Conservation (phyloP, 2,888 invertebrate genomes). For the Dryobota labecula region DNA sequence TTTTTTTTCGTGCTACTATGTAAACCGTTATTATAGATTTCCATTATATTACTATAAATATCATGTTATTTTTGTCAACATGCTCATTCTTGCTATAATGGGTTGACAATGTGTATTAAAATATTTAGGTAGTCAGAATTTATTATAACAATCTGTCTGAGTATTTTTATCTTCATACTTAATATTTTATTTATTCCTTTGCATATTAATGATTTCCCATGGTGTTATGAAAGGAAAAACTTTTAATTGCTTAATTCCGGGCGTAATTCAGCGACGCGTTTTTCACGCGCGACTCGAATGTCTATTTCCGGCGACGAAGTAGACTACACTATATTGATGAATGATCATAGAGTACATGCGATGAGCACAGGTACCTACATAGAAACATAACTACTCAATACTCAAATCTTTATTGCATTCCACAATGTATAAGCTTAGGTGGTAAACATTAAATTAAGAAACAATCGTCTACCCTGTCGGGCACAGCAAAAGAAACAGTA, state of each 20-base stretch:
- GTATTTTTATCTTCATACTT: not conserved
- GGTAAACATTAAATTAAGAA: too few relatives aligned
- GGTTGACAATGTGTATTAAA: not conserved
- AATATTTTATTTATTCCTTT: constrained; percentile 6
- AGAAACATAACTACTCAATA: too few relatives aligned
- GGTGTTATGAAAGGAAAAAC: constrained; percentile 20
- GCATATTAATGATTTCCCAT: not conserved
- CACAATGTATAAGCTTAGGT: too few relatives aligned
- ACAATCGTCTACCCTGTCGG: too few relatives aligned
- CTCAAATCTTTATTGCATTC: too few relatives aligned
- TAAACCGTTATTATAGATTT: constrained; percentile 30
- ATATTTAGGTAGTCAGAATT: constrained; percentile 6
- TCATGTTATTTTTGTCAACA: constrained; percentile 20
- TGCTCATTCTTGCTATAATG: constrained; percentile 21
- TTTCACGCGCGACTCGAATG: constrained; percentile 23
- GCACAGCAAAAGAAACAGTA: too few relatives aligned
- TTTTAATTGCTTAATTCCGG: constrained; percentile 44
- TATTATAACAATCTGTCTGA: not conserved
- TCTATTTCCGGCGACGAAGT: constrained; percentile 43
- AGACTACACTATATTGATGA: constrained; percentile 12
- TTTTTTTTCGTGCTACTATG: constrained; percentile 4
- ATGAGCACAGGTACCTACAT: not conserved
- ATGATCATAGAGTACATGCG: not conserved
- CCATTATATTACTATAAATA: constrained; percentile 21
- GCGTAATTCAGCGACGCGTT: constrained; percentile 29